Conservation (phyloP, 2,888 invertebrate genomes). For the Sycophila texana region DNA sequence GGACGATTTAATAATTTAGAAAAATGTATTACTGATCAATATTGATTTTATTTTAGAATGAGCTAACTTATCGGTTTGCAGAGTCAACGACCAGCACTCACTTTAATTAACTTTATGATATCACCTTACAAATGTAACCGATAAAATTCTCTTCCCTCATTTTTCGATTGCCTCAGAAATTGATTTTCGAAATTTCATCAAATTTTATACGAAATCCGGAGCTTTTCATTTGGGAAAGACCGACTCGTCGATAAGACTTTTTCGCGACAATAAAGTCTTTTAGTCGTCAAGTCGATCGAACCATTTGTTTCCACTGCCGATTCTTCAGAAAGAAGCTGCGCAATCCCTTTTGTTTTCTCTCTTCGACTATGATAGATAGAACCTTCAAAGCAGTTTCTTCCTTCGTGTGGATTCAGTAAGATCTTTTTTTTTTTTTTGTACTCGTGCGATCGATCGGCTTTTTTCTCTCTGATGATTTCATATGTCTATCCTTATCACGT, state of each 20-base stretch:
- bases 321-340: neutral
- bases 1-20: too few relatives aligned
- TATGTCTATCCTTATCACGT: neutral
- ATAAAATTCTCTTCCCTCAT: too few relatives aligned
- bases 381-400: conserved; percentile 5
- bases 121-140: too few relatives aligned
- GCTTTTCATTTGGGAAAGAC: neutral
- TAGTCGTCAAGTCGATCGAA: conserved; percentile 12
- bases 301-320: neutral
- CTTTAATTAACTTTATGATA: too few relatives aligned
- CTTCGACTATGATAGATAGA: conserved; percentile 32
- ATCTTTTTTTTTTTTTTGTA: neutral
- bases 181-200: too few relatives aligned
- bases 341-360: conserved; percentile 34
- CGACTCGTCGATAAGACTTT: conserved; percentile 22
- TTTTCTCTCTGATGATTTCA: conserved; percentile 20
- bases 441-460: conserved; percentile 22
- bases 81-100: too few relatives aligned
- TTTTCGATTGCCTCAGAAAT: too few relatives aligned
- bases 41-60: too few relatives aligned
- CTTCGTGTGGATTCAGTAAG: too few relatives aligned
- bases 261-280: conserved; percentile 50
- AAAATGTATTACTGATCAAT: too few relatives aligned
- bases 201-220: too few relatives aligned
- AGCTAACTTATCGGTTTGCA: too few relatives aligned